Percentiles rank a stretch among this genome's conserved stretches.
Evolutionary conservation across 1,140 invertebrate genomes (phyloP).

Genomic region (Diachasma alloeum): DNA sequence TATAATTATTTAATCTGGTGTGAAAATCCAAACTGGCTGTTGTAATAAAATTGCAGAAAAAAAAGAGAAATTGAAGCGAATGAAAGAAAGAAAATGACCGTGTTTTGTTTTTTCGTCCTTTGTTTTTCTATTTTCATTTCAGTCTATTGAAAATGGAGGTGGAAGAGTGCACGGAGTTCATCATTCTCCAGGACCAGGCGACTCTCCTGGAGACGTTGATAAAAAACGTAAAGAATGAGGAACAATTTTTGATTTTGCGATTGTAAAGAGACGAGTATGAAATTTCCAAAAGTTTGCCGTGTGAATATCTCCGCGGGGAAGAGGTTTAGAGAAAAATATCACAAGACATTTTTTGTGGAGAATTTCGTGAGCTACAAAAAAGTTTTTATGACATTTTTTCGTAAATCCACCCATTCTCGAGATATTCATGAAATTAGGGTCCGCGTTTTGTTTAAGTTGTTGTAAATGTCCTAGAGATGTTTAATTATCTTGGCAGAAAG

Average conservation of each 20-base stretch:
- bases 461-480: neutral
- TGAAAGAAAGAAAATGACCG: neutral
- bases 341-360: too few relatives aligned
- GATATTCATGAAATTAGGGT: too few relatives aligned
- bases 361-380: too few relatives aligned
- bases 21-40: neutral
- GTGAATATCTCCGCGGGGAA: neutral
- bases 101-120: constrained; percentile 5
- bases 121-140: constrained; percentile 28
- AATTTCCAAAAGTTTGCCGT: neutral
- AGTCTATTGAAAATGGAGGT: neutral
- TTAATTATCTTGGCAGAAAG: neutral
- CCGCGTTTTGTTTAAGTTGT: neutral
- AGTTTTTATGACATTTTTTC: too few relatives aligned
- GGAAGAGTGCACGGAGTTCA: constrained; percentile 12
- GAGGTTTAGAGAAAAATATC: neutral
- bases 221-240: constrained; percentile 20
- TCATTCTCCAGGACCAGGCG: constrained; percentile 21
- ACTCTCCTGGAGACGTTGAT: constrained; percentile 20
- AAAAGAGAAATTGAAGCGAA: neutral
- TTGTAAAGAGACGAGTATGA: too few relatives aligned
- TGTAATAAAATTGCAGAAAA: neutral
- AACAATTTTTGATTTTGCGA: neutral
- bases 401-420: too few relatives aligned
- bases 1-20: neutral